Evolutionary conservation across 2,888 invertebrate species (phyloP), one percentile per base, ranked within the genome.

Genomic region (Atherix ibis): DNA sequence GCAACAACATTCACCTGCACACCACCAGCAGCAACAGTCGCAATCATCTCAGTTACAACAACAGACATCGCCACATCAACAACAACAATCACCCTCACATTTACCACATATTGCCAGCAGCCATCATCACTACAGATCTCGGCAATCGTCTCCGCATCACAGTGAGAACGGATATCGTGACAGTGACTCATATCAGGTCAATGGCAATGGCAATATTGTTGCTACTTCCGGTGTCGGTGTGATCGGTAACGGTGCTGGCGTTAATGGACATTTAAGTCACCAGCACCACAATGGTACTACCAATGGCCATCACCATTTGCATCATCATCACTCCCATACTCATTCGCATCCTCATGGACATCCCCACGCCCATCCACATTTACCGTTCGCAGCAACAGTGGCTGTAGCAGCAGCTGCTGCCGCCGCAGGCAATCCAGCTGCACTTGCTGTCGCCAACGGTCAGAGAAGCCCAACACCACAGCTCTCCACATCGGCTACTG

Each of bases 291-390:
- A 22, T 22, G 28, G 28, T 19, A 15, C 9, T 31, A 33, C 19
- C 34, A 15, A 19, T 25, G 26, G 30, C 30, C 31, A 31, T 33
- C 37, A 33, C 13, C 36, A 31, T 13, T 24, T 26, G 17, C 36
- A 37, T 25, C 36, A 27, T 14, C 37, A 35, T 33, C 60, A 19
- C 59, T 64, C 5, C 62, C 64, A 12, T 69, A 70, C 43, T 69
- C 68, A 39, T 54, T 56, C 31, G 62, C 67, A 19, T 68, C 67
- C 32, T 54, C 63, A 3, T 66, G 64, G 12, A 62, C 69, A 0
- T n/a, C n/a, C n/a, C 6, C 22, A 22, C 6, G 10, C 22, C 15
- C 17, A 29, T 14, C 9, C 16, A 16, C 32, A 32, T 32, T 12
- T 25, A 32, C 31, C 24, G 19, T 32, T 25, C 14, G 8, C 32